Conservation (phyloP, 2,113 vertebrate genomes). For the Pyxicephalus adspersus region DNA sequence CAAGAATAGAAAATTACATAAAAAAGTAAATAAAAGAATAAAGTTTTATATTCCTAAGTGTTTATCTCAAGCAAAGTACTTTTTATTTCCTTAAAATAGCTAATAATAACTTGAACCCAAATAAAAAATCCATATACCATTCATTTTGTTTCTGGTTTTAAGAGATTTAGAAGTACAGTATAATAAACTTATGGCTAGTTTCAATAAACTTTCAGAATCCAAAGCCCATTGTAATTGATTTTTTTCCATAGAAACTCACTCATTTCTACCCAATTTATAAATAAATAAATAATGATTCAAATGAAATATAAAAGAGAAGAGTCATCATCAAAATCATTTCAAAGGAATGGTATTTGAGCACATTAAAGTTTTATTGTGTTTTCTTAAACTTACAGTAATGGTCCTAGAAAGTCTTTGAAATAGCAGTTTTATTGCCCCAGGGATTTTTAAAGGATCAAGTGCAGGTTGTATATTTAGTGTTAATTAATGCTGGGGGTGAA, state of each 20-base stretch:
- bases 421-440: no score
- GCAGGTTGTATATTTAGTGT: no score
- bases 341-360: constrained; percentile 3
- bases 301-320: constrained; percentile 12
- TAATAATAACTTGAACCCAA: no score
- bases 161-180: background rate
- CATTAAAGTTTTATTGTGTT: constrained; percentile 11
- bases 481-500: no score
- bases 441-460: no score
- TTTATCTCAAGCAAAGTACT: no score
- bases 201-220: background rate
- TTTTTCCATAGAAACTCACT: background rate
- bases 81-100: no score
- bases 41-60: no score
- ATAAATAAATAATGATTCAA: constrained; percentile 15
- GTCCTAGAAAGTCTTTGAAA: background rate
- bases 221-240: constrained; percentile 8
- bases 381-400: constrained; percentile 6
- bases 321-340: constrained; percentile 7
- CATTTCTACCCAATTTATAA: background rate
- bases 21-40: no score
- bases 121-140: no score
- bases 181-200: background rate
- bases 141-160: background rate
- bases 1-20: no score